phyloP scores from a whole-genome alignment of 2,113 vertebrate species.

The Cathartes aura region DNA sequence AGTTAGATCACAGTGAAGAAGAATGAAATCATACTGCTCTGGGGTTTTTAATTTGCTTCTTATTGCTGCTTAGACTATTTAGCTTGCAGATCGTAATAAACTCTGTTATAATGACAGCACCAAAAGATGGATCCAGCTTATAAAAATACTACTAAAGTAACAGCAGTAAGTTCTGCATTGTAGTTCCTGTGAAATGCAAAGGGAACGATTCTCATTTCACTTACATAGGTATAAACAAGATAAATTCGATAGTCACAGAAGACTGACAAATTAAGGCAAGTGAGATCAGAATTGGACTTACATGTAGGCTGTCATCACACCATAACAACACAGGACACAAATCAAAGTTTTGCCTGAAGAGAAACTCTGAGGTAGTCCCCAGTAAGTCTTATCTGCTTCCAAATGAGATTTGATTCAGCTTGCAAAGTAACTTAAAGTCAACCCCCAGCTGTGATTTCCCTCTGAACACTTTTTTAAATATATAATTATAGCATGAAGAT shows the following conservation, averaged over 20 bases:
- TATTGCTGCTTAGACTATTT: slow-evolving; percentile 59
- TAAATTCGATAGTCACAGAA: background rate
- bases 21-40: slow-evolving; percentile 47
- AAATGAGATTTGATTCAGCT: slow-evolving; percentile 32
- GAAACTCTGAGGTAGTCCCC: background rate
- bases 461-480: background rate
- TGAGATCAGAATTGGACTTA: background rate
- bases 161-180: slow-evolving; percentile 5
- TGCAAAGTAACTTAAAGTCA: background rate
- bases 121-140: slow-evolving; percentile 44
- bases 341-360: slow-evolving; percentile 44
- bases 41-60: slow-evolving; percentile 66
- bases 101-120: slow-evolving; percentile 31
- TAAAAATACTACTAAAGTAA: slow-evolving; percentile 22
- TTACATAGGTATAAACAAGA: background rate
- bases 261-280: background rate
- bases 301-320: background rate
- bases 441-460: slow-evolving; percentile 23
- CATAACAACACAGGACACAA: background rate
- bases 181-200: slow-evolving; percentile 20
- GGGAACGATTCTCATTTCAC: background rate
- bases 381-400: background rate
- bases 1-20: slow-evolving; percentile 30
- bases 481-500: slow-evolving; percentile 17
- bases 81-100: slow-evolving; percentile 65